Evolutionary conservation across 1,140 invertebrate species (phyloP).

Genomic region (Tribolium castaneum): DNA sequence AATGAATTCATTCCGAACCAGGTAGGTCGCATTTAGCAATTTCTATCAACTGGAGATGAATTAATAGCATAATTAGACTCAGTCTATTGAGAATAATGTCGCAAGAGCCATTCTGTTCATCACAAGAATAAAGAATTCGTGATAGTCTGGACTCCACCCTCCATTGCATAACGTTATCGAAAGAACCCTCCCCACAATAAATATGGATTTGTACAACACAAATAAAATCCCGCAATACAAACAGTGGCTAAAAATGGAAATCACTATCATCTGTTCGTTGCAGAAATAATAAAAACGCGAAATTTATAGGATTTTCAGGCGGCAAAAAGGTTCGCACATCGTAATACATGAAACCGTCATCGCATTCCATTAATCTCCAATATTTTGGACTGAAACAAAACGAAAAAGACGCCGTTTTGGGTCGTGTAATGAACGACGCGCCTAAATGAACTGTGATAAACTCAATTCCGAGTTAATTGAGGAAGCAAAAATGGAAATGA

Average conservation of each 20-base stretch:
- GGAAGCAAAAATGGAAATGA: conserved; percentile 34
- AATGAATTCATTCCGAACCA: conserved; percentile 5
- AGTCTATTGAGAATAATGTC: neutral
- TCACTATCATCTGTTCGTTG: conserved; percentile 14
- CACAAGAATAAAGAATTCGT: conserved; percentile 1
- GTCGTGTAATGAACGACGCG: conserved; percentile 11
- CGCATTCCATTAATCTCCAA: conserved; percentile 25
- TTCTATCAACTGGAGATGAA: neutral
- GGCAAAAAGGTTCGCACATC: conserved; percentile 18
- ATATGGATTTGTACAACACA: conserved; percentile 10
- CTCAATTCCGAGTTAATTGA: conserved; percentile 30
- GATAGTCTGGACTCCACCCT: neutral
- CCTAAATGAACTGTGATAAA: conserved; percentile 28
- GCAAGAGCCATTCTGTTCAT: neutral
- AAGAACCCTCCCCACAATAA: neutral
- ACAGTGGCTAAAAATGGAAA: conserved; percentile 22
- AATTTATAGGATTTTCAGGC: conserved; percentile 7
- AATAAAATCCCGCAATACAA: conserved; percentile 3
- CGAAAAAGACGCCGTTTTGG: neutral
- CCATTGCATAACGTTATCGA: neutral
- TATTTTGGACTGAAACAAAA: conserved; percentile 5
- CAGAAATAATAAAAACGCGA: neutral
- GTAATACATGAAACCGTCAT: conserved; percentile 30
- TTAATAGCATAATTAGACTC: conserved; percentile 22
- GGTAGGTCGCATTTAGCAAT: conserved; percentile 24